Percentiles rank a stretch among this genome's conserved stretches.
These are phyloP conservation scores for Aspidiotus destructor DNA, from an alignment of 2,888 invertebrate genomes.

Conservation along the genomic window DNA sequence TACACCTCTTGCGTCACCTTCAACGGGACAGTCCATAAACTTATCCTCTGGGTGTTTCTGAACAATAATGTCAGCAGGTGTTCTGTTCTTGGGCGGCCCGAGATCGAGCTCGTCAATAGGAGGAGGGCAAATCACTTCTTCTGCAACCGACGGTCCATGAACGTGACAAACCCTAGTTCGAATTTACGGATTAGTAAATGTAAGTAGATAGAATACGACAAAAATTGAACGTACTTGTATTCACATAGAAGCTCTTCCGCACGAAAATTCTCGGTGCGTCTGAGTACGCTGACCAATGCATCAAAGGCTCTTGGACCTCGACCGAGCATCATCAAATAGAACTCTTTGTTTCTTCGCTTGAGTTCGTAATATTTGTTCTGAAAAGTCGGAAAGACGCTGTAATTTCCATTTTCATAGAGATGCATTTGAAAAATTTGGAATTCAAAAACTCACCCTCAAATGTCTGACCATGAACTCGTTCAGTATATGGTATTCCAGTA, in stretches of 20 bases:
- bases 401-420: not conserved
- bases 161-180: not conserved
- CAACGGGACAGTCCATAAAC: conserved; percentile 20
- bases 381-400: not conserved
- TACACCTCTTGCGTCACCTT: too few species aligned
- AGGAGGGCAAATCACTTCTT: too few species aligned
- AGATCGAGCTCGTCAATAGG: too few species aligned
- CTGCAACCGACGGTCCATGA: not conserved
- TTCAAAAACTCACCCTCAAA: conserved; percentile 5
- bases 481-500: not conserved
- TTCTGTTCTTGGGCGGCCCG: not conserved
- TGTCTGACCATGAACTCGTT: conserved; percentile 6
- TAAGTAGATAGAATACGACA: not conserved
- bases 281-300: conserved; percentile 6
- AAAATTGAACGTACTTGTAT: conserved; percentile 1
- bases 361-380: not conserved
- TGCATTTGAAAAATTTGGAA: not conserved
- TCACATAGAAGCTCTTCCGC: conserved; percentile 12
- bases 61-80: conserved; percentile 13
- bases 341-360: not conserved
- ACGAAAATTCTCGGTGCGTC: conserved; percentile 21
- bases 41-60: conserved; percentile 24
- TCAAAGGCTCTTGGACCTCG: conserved; percentile 32
- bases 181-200: not conserved
- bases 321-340: conserved; percentile 28